Conservation (phyloP, 2,888 invertebrate species). For the Hypercompe scribonia region DNA sequence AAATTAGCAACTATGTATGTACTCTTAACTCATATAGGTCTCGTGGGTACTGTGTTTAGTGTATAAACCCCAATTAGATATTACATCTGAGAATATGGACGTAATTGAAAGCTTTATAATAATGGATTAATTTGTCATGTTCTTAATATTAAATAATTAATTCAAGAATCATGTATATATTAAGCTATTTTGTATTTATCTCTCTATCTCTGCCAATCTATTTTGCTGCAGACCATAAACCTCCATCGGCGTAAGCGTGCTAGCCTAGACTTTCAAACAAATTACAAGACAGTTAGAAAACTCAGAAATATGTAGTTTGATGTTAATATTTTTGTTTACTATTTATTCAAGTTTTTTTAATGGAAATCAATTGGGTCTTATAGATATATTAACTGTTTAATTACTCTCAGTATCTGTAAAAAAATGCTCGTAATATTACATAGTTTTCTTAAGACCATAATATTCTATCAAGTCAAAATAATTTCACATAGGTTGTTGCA, state of each 20-base stretch:
- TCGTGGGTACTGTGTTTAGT: slow-evolving; percentile 14
- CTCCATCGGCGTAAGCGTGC: neutral
- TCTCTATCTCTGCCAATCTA: neutral
- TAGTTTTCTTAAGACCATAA: too few species aligned
- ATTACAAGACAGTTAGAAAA: too few species aligned
- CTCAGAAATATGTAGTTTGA: too few species aligned
- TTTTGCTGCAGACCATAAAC: neutral
- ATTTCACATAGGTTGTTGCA: too few species aligned
- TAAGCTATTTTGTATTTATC: too few species aligned
- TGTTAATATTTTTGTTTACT: too few species aligned
- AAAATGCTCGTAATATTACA: too few species aligned
- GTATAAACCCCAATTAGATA: slow-evolving; percentile 11
- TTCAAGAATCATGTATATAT: neutral
- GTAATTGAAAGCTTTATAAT: slow-evolving; percentile 7
- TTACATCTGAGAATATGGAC: neutral
- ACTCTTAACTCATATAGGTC: neutral
- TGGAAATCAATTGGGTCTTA: too few species aligned
- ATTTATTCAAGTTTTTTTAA: too few species aligned
- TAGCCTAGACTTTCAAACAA: neutral
- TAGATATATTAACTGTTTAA: too few species aligned
- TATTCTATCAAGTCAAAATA: too few species aligned
- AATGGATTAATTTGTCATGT: neutral
- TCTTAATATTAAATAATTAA: neutral
- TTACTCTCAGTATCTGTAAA: too few species aligned
- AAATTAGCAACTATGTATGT: slow-evolving; percentile 14